phyloP scores from a whole-genome alignment of 2,113 vertebrate genomes.

The Scartelaos histophorus region DNA sequence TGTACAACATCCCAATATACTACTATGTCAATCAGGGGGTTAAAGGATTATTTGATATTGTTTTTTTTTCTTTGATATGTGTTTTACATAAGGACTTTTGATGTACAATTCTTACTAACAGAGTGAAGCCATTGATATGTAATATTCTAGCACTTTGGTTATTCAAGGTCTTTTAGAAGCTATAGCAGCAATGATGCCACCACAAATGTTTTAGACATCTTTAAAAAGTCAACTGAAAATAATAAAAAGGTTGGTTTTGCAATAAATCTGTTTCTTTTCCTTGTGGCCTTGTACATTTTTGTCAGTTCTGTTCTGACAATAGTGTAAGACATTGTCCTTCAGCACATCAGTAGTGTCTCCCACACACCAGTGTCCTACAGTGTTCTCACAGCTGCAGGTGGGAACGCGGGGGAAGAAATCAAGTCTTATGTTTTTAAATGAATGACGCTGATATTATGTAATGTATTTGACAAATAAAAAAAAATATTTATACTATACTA shows the following conservation, averaged over 20 bases:
- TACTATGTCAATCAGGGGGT: conserved; percentile 68
- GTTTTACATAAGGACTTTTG: conserved; percentile 76
- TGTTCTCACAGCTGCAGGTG: not conserved
- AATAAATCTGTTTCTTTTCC: conserved; percentile 52
- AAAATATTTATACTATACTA: too few species aligned
- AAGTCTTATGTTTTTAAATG: not conserved
- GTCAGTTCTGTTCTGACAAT: conserved; percentile 8
- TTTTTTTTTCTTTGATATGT: conserved; percentile 74
- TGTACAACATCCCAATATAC: conserved; percentile 61
- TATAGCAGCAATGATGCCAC: conserved; percentile 77
- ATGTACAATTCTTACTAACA: conserved; percentile 80
- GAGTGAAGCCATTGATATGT: conserved; percentile 80
- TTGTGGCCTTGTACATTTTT: conserved; percentile 41
- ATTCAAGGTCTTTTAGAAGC: conserved; percentile 79
- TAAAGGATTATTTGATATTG: conserved; percentile 67
- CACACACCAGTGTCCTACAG: not conserved
- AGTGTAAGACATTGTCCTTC: conserved; percentile 5
- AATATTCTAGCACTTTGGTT: conserved; percentile 81
- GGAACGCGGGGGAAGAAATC: not conserved
- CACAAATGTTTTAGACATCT: conserved; percentile 79
- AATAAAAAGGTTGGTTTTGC: conserved; percentile 76
- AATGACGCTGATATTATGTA: not conserved
- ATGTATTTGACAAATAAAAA: too few species aligned
- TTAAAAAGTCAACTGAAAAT: conserved; percentile 70
- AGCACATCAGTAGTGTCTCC: not conserved